Percentiles rank a stretch among this genome's conserved stretches.
Conservation (phyloP, 2,113 vertebrate species). For the Dipodomys spectabilis region DNA sequence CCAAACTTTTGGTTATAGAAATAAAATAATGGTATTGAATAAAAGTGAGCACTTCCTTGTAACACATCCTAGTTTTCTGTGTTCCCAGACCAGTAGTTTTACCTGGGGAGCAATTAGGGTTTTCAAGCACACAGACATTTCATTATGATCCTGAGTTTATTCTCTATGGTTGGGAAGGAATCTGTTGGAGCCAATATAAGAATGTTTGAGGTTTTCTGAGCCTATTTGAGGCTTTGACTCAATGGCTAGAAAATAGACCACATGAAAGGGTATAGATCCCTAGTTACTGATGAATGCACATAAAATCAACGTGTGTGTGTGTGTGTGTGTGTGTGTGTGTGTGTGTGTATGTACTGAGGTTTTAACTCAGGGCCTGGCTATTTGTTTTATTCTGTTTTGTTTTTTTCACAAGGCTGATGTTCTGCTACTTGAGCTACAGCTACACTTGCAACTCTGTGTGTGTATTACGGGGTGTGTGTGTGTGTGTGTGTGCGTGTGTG, state of each 20-base stretch:
- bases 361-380: too few relatives aligned
- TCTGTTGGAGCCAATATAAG: background rate
- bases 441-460: too few relatives aligned
- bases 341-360: too few relatives aligned
- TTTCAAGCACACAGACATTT: background rate
- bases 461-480: too few relatives aligned
- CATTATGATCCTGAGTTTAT: background rate
- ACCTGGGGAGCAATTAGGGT: background rate
- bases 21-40: background rate
- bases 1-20: constrained; percentile 4
- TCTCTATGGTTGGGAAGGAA: background rate
- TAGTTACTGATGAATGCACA: background rate
- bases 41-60: background rate
- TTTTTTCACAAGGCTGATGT: too few relatives aligned
- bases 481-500: too few relatives aligned
- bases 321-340: too few relatives aligned
- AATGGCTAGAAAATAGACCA: background rate
- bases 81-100: background rate
- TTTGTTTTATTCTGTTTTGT: too few relatives aligned
- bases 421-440: too few relatives aligned
- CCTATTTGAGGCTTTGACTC: background rate
- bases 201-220: background rate
- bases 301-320: too few relatives aligned
- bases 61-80: background rate
- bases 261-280: background rate